These are phyloP conservation scores for Geopemphigus sp. DNA, from an alignment of 1,140 invertebrate species.

Conservation along the genomic window DNA sequence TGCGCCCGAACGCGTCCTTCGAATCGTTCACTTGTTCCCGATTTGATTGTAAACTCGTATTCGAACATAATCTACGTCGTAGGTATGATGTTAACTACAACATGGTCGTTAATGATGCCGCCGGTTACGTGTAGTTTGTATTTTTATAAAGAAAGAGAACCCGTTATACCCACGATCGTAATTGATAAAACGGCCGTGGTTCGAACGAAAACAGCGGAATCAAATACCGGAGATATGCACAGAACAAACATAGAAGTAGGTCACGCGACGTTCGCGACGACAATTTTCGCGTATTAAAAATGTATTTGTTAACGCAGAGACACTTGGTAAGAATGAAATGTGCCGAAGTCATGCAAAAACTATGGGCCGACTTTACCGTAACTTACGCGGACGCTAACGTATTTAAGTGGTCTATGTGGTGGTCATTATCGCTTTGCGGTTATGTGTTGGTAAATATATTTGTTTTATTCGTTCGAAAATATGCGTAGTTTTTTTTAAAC, in stretches of 20 bases:
- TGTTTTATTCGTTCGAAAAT: neutral
- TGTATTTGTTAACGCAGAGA: neutral
- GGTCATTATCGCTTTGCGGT: slow-evolving; percentile 47
- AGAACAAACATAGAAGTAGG: neutral
- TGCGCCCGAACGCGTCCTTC: too few relatives aligned
- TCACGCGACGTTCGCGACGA: too few relatives aligned
- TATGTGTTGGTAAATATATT: slow-evolving; percentile 44
- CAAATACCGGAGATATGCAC: neutral
- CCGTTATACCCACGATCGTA: too few relatives aligned
- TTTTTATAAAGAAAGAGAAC: slow-evolving; percentile 22
- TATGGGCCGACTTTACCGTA: slow-evolving; percentile 44
- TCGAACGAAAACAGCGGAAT: neutral
- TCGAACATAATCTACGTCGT: too few relatives aligned
- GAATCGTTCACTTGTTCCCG: too few relatives aligned
- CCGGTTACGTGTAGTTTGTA: slow-evolving; percentile 24
- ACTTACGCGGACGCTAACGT: slow-evolving; percentile 45
- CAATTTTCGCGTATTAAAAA: too few relatives aligned
- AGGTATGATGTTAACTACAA: slow-evolving; percentile 45
- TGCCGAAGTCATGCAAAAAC: slow-evolving; percentile 1
- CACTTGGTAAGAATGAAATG: neutral
- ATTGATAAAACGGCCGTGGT: neutral
- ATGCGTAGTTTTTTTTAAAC: neutral
- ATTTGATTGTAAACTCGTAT: too few relatives aligned
- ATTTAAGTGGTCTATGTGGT: slow-evolving; percentile 51
- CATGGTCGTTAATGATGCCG: slow-evolving; percentile 40